Evolutionary conservation across 2,113 vertebrate genomes (phyloP).

Genomic region (Semicossyphus pulcher): DNA sequence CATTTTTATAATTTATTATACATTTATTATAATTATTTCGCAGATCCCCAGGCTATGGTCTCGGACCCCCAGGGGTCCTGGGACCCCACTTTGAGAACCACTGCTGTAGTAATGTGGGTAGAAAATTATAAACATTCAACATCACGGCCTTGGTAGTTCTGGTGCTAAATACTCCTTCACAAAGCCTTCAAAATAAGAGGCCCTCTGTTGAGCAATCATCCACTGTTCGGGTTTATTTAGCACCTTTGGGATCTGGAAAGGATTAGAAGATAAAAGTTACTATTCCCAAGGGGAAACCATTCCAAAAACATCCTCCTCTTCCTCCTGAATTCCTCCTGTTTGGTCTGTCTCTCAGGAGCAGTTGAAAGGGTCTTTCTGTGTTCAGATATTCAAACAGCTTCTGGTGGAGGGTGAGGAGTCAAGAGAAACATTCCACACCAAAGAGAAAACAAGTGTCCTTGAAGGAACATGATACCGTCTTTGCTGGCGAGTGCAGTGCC

Average conservation of each 20-base stretch:
- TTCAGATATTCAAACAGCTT: slow-evolving; percentile 51
- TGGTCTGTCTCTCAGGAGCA: not conserved
- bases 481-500: not conserved
- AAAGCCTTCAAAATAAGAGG: slow-evolving; percentile 17
- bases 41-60: no score
- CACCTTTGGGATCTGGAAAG: slow-evolving; percentile 37
- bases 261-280: slow-evolving; percentile 46
- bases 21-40: no score
- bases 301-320: slow-evolving; percentile 44
- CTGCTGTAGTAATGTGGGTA: no score
- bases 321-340: slow-evolving; percentile 14
- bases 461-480: slow-evolving; percentile 29
- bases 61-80: no score
- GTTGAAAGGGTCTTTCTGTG: slow-evolving; percentile 23
- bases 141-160: no score
- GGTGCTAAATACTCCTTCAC: slow-evolving; percentile 1
- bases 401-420: slow-evolving; percentile 24
- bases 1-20: no score
- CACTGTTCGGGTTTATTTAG: slow-evolving; percentile 10
- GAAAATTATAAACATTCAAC: no score
- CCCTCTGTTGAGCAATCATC: slow-evolving; percentile 12
- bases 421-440: slow-evolving; percentile 53
- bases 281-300: slow-evolving; percentile 17
- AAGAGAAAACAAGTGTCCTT: slow-evolving; percentile 60
- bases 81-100: no score